A percentile compares a stretch with the other conserved stretches of the same genome.
phyloP scores from a whole-genome alignment of 2,113 vertebrate genomes.

The Pterophyllum scalare region DNA sequence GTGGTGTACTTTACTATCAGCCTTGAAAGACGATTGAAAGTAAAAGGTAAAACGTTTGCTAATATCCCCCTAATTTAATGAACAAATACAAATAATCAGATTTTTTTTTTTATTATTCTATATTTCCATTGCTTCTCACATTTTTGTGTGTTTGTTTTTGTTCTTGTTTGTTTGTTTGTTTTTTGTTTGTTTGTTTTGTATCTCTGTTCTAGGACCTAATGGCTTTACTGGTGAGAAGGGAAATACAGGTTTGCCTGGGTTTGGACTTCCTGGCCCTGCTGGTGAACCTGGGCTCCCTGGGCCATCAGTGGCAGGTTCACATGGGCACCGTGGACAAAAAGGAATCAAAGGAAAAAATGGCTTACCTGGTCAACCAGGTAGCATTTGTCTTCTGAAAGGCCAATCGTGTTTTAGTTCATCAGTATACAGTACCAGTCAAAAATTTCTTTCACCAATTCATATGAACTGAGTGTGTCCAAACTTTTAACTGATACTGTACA shows the following conservation, averaged over 20 bases:
- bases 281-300: constrained; percentile 66
- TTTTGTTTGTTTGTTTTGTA: neutral
- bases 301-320: constrained; percentile 20
- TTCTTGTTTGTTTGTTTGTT: neutral
- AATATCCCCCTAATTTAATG: neutral
- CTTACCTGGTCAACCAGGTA: constrained; percentile 63
- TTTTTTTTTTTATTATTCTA: neutral
- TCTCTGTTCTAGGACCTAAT: constrained; percentile 40
- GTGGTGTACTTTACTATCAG: neutral
- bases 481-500: too few species aligned
- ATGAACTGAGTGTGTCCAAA: too few species aligned
- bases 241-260: constrained; percentile 59
- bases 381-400: neutral
- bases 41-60: neutral
- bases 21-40: neutral
- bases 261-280: constrained; percentile 44
- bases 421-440: neutral
- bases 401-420: neutral
- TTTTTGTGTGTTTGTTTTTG: neutral
- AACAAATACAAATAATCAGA: neutral
- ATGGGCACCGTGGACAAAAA: constrained; percentile 57
- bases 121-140: neutral
- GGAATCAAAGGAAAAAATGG: constrained; percentile 62
- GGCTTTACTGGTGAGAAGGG: constrained; percentile 64
- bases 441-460: too few species aligned